These are phyloP conservation scores for Zaprionus obscuricornis DNA, from an alignment of 2,888 invertebrate genomes.

Conservation along the genomic window DNA sequence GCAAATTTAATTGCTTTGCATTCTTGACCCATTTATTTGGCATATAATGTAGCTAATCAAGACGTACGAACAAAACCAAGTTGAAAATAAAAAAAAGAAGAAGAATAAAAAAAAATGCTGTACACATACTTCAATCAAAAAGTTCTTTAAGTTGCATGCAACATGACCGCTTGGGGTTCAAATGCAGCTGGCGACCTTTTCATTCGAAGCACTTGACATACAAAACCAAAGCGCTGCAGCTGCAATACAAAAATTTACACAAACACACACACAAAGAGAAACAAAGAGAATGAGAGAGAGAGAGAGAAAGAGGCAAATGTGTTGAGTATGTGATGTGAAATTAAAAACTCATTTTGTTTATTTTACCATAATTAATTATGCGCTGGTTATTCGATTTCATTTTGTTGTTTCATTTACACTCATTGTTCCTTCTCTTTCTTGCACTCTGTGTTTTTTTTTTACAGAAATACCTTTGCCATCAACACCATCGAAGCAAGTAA, in stretches of 20 bases:
- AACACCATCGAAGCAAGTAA: conserved; percentile 89
- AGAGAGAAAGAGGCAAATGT: too few relatives aligned
- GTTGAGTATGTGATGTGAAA: conserved; percentile 37
- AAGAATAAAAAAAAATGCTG: too few relatives aligned
- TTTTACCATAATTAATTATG: conserved; percentile 72
- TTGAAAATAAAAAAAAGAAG: too few relatives aligned
- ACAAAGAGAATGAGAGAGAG: too few relatives aligned
- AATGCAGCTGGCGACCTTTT: conserved; percentile 35
- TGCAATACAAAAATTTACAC: conserved; percentile 1
- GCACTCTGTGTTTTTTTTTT: too few relatives aligned
- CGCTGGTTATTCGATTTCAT: conserved; percentile 59
- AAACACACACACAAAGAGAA: conserved; percentile 3
- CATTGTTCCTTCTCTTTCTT: too few relatives aligned
- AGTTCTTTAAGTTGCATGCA: conserved; percentile 33
- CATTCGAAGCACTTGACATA: conserved; percentile 45
- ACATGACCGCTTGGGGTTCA: conserved; percentile 38
- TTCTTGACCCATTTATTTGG: too few relatives aligned
- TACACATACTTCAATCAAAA: conserved; percentile 13
- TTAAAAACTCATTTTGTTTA: conserved; percentile 55
- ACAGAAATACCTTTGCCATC: conserved; percentile 95
- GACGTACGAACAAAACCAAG: too few relatives aligned
- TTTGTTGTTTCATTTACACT: conserved; percentile 25
- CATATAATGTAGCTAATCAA: conserved; percentile 36
- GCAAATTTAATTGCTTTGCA: not conserved
- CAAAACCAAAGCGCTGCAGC: conserved; percentile 40